Conservation (phyloP, 2,113 vertebrate genomes). For the Hyaena hyaena region DNA sequence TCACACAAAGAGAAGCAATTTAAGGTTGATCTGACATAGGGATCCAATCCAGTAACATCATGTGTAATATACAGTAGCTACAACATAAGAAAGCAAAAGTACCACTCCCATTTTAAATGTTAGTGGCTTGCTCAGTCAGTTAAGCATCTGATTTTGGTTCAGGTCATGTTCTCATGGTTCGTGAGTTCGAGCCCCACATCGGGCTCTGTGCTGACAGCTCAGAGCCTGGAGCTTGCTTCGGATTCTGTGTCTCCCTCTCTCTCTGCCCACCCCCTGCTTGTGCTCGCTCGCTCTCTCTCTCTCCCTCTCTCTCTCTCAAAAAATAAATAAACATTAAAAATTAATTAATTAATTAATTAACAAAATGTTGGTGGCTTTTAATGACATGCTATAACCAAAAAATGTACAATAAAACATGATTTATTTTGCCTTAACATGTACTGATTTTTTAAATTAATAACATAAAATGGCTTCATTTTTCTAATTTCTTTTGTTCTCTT, state of each 20-base stretch:
- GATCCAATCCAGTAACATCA: background rate
- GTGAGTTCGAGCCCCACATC: background rate
- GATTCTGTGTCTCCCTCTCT: background rate
- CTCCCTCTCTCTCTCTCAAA: background rate
- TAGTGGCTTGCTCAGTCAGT: background rate
- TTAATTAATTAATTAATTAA: background rate
- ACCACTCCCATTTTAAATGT: conserved; percentile 11
- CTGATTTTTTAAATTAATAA: conserved; percentile 17
- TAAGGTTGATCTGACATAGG: background rate
- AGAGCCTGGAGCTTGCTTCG: background rate
- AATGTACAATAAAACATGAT: conserved; percentile 18
- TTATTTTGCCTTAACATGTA: conserved; percentile 19
- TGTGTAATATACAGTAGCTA: background rate
- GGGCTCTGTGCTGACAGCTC: background rate
- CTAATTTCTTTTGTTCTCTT: conserved; percentile 29
- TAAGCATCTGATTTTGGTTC: background rate
- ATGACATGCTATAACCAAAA: background rate
- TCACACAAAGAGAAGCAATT: conserved; percentile 6
- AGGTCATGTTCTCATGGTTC: background rate
- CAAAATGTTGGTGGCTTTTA: conserved; percentile 36
- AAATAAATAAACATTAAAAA: background rate
- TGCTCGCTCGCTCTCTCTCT: background rate
- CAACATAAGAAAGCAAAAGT: conserved; percentile 29
- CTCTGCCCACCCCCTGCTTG: background rate
- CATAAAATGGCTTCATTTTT: conserved; percentile 39